Conservation (phyloP, 2,113 vertebrate genomes). For the Micromys minutus region DNA sequence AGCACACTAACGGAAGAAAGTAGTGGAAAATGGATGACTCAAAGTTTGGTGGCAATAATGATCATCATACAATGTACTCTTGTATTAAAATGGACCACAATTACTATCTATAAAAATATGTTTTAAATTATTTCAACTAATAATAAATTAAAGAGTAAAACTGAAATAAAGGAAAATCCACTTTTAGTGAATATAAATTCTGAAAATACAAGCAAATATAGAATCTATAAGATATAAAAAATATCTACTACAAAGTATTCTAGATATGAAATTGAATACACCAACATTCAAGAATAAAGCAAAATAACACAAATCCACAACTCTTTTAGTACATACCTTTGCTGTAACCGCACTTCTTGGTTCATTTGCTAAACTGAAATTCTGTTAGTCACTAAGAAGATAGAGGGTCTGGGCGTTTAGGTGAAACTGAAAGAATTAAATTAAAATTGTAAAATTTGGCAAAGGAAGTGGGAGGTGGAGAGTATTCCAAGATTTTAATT, state of each 20-base stretch:
- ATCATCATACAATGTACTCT: background rate
- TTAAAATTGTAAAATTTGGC: background rate
- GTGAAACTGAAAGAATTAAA: background rate
- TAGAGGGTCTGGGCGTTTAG: background rate
- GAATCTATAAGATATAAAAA: background rate
- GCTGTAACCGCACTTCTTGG: too few relatives aligned
- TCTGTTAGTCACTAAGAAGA: background rate
- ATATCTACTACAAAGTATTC: background rate
- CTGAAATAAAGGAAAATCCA: background rate
- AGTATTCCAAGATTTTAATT: background rate
- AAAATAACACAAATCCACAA: background rate
- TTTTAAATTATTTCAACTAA: background rate
- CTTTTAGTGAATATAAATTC: background rate
- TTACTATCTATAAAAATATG: background rate
- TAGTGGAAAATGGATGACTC: background rate
- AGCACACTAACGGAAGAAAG: background rate
- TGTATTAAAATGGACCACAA: background rate
- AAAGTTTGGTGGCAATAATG: background rate
- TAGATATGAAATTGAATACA: background rate
- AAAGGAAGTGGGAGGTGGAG: background rate
- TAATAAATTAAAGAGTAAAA: background rate
- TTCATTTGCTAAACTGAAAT: background rate
- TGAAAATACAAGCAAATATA: background rate
- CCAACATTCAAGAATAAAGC: background rate
- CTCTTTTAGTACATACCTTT: background rate